These are phyloP conservation scores for Herminia tarsipennalis DNA, from an alignment of 2,888 invertebrate genomes.

Conservation along the genomic window DNA sequence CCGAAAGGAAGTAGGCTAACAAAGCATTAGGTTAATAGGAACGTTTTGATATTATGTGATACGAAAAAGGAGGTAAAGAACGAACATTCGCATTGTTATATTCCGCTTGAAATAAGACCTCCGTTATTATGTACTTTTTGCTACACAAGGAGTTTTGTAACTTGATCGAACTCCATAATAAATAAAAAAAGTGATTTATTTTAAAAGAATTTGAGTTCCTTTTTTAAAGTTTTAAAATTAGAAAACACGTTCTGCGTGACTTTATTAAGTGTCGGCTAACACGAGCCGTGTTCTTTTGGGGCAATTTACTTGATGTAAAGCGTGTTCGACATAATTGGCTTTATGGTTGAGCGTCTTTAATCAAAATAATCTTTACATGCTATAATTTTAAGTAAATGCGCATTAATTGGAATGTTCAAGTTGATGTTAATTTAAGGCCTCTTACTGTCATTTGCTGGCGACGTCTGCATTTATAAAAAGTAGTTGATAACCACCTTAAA, in stretches of 20 bases:
- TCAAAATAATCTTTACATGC: too few species aligned
- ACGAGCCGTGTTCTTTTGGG: not conserved
- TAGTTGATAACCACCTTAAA: too few species aligned
- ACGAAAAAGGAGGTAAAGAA: conserved; percentile 1
- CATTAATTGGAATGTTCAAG: too few species aligned
- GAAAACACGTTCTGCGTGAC: not conserved
- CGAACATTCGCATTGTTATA: conserved; percentile 1
- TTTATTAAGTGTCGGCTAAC: not conserved
- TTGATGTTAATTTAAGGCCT: too few species aligned
- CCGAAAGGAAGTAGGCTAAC: conserved; percentile 18
- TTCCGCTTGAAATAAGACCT: conserved; percentile 5
- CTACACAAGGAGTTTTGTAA: not conserved
- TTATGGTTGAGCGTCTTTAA: too few species aligned
- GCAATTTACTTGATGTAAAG: not conserved
- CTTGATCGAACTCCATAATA: conserved; percentile 1
- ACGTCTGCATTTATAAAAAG: too few species aligned
- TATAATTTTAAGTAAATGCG: too few species aligned
- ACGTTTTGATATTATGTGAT: conserved; percentile 11
- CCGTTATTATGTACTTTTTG: not conserved
- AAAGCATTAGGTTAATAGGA: conserved; percentile 19
- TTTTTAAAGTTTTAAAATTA: too few species aligned
- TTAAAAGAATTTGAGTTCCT: too few species aligned
- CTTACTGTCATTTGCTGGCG: too few species aligned
- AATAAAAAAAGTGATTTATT: too few species aligned
- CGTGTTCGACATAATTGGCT: conserved; percentile 2